phyloP scores from a whole-genome alignment of 2,797 vertebrate genomes.

The Cyclopterus lumpus region DNA sequence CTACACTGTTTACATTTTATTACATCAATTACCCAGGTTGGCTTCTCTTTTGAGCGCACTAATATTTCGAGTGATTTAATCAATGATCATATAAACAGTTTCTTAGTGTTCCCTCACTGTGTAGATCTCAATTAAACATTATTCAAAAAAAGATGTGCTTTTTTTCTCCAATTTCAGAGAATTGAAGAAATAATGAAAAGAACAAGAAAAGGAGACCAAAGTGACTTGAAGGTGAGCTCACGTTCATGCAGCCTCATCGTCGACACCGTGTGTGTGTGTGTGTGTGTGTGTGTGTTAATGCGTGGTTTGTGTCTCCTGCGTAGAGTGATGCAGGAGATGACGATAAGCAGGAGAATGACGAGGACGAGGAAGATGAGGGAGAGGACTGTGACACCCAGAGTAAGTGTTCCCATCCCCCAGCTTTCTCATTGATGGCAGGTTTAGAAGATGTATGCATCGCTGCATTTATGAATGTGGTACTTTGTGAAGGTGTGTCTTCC shows the following conservation, averaged over 20 bases:
- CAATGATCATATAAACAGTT: background rate
- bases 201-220: conserved; percentile 89
- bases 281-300: background rate
- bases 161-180: conserved; percentile 80
- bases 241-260: background rate
- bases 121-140: background rate
- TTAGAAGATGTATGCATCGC: background rate
- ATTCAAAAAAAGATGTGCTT: background rate
- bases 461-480: background rate
- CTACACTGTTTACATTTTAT: background rate
- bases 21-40: background rate
- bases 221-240: conserved; percentile 85
- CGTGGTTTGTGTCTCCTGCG: conserved; percentile 26
- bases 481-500: background rate
- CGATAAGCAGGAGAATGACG: conserved; percentile 69
- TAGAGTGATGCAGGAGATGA: conserved; percentile 70
- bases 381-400: conserved; percentile 77
- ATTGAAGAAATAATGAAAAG: conserved; percentile 98
- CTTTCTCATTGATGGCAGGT: background rate
- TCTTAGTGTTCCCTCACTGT: background rate
- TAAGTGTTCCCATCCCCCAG: conserved; percentile 45
- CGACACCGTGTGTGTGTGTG: background rate
- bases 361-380: conserved; percentile 34
- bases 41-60: background rate
- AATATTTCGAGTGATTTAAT: background rate